Conservation (phyloP, 92 coral and sea anemone species). For the Zoanthus solanderi region DNA sequence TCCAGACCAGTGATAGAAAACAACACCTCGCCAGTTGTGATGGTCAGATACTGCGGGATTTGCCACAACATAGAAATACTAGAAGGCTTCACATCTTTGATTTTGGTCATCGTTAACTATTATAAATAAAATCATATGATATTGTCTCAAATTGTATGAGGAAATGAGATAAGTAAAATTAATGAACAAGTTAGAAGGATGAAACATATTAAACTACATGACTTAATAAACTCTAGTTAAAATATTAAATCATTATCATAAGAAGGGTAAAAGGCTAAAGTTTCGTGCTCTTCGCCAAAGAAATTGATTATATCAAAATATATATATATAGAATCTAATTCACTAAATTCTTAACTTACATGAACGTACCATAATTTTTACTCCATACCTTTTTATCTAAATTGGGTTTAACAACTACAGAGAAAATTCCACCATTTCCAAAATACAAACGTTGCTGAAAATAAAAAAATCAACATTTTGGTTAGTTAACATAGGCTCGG, state of each 20-base stretch:
- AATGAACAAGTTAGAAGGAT: background rate
- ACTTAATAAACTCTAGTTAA: too few relatives aligned
- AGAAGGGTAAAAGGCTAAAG: too few relatives aligned
- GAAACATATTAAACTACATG: background rate
- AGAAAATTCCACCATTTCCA: constrained; percentile 94
- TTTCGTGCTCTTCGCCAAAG: too few relatives aligned
- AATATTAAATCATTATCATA: too few relatives aligned
- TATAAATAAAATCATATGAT: background rate
- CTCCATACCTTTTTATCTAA: constrained; percentile 55
- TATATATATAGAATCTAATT: too few relatives aligned
- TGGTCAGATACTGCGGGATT: constrained; percentile 91
- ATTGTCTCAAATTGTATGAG: too few relatives aligned
- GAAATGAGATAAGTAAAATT: background rate
- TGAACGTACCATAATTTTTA: background rate
- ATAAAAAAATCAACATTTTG: background rate
- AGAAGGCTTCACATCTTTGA: constrained; percentile 84
- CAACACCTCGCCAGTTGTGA: constrained; percentile 92
- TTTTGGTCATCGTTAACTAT: constrained; percentile 74
- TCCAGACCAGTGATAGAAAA: constrained; percentile 98
- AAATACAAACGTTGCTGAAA: constrained; percentile 76
- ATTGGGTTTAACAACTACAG: constrained; percentile 85
- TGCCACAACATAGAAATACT: constrained; percentile 95
- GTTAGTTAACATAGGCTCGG: background rate
- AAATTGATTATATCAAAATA: too few relatives aligned
- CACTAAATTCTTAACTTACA: background rate